These are phyloP conservation scores for Dipus sagitta DNA, from an alignment of 2,797 vertebrate genomes.

Conservation along the genomic window DNA sequence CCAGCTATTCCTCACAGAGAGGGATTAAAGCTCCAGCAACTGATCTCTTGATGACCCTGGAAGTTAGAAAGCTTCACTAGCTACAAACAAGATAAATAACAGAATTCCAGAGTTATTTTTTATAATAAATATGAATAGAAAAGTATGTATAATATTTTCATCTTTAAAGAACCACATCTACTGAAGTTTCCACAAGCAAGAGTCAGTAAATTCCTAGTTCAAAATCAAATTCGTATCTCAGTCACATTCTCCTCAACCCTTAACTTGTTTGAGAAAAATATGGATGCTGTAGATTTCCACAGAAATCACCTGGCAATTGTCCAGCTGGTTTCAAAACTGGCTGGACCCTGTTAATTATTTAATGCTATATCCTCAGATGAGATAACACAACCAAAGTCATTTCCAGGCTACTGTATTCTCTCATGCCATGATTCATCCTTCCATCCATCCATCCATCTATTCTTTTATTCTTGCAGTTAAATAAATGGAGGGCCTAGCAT, in stretches of 20 bases:
- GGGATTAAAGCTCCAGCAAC: not conserved
- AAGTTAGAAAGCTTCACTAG: conserved; percentile 29
- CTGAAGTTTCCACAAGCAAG: conserved; percentile 20
- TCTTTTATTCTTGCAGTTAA: not conserved
- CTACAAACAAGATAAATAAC: not conserved
- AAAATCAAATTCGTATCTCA: not conserved
- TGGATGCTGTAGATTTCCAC: not conserved
- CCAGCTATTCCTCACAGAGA: not conserved
- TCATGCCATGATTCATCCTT: not conserved
- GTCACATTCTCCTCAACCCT: not conserved
- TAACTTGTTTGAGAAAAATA: not conserved
- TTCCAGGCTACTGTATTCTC: conserved; percentile 21
- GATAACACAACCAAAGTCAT: conserved; percentile 22
- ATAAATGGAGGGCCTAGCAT: not conserved
- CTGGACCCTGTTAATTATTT: not conserved
- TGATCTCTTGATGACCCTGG: not conserved
- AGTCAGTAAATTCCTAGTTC: conserved; percentile 22
- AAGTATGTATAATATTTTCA: conserved; percentile 6
- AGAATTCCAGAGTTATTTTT: conserved; percentile 59
- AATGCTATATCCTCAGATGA: not conserved
- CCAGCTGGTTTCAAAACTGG: conserved; percentile 20
- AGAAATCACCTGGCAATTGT: conserved; percentile 32
- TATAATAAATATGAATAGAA: conserved; percentile 59
- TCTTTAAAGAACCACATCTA: conserved; percentile 43
- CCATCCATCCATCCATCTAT: not conserved